Conservation (phyloP, 2,888 invertebrate species). For the Meliscaeva auricollis region DNA sequence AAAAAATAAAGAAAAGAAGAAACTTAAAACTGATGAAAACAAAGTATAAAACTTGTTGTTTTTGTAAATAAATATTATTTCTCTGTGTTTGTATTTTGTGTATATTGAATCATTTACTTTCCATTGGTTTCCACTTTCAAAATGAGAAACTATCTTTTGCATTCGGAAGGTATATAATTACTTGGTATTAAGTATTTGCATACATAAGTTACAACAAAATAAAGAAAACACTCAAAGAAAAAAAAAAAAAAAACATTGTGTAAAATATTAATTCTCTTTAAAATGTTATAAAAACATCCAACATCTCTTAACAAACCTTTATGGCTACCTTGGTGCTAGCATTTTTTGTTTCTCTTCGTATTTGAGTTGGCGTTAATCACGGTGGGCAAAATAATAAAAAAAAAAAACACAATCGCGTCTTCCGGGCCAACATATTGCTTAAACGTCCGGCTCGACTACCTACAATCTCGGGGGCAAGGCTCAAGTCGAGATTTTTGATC, state of each 20-base stretch:
- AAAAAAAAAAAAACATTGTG: not conserved
- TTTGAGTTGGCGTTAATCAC: too few relatives aligned
- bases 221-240: not conserved
- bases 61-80: constrained; percentile 14
- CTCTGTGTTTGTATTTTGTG: not conserved
- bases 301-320: too few relatives aligned
- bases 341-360: too few relatives aligned
- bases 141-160: constrained; percentile 37
- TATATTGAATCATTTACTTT: constrained; percentile 35
- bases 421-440: too few relatives aligned
- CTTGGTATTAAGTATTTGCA: constrained; percentile 24
- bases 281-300: too few relatives aligned
- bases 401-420: too few relatives aligned
- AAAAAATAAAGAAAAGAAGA: constrained; percentile 10
- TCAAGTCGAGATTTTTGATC: too few relatives aligned
- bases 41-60: constrained; percentile 2
- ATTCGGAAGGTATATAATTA: constrained; percentile 12
- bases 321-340: too few relatives aligned
- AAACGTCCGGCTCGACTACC: too few relatives aligned
- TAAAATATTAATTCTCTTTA: too few relatives aligned
- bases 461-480: too few relatives aligned
- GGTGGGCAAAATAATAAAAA: too few relatives aligned
- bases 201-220: not conserved
- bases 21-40: not conserved
- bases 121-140: constrained; percentile 56